Evolutionary conservation across 2,888 invertebrate species (phyloP).

Genomic region (Nysson spinosus): DNA sequence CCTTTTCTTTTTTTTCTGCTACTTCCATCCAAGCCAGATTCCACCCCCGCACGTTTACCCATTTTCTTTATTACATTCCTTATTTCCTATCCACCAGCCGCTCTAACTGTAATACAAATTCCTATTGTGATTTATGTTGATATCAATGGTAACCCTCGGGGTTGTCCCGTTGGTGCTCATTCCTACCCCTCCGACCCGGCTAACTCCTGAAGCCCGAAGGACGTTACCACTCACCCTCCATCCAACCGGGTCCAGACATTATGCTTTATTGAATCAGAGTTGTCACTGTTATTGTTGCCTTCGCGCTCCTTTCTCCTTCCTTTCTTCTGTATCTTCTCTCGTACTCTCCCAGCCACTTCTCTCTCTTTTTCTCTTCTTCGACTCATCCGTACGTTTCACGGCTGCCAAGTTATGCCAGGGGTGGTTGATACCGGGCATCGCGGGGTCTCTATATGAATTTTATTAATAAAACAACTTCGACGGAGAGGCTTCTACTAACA

Average conservation of each 20-base stretch:
- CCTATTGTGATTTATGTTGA: slow-evolving; percentile 78
- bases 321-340: slow-evolving; percentile 14
- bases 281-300: slow-evolving; percentile 71
- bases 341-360: slow-evolving; percentile 8
- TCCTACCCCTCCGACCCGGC: slow-evolving; percentile 25
- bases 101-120: slow-evolving; percentile 78
- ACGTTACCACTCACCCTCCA: slow-evolving; percentile 52
- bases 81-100: slow-evolving; percentile 76
- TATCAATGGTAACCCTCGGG: slow-evolving; percentile 74
- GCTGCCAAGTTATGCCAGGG: slow-evolving; percentile 44
- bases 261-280: slow-evolving; percentile 76
- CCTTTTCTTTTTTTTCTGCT: neutral
- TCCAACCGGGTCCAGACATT: slow-evolving; percentile 68
- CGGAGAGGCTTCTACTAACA: slow-evolving; percentile 39
- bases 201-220: slow-evolving; percentile 30
- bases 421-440: slow-evolving; percentile 48
- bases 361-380: slow-evolving; percentile 23
- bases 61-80: slow-evolving; percentile 78
- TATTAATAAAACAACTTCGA: slow-evolving; percentile 69
- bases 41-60: slow-evolving; percentile 61
- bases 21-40: slow-evolving; percentile 15
- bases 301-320: slow-evolving; percentile 47
- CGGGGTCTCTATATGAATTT: slow-evolving; percentile 67
- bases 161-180: slow-evolving; percentile 46
- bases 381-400: slow-evolving; percentile 56